Percentiles rank a stretch among this genome's conserved stretches.
Conservation (phyloP, 2,113 vertebrate species). For the Colius striatus region DNA sequence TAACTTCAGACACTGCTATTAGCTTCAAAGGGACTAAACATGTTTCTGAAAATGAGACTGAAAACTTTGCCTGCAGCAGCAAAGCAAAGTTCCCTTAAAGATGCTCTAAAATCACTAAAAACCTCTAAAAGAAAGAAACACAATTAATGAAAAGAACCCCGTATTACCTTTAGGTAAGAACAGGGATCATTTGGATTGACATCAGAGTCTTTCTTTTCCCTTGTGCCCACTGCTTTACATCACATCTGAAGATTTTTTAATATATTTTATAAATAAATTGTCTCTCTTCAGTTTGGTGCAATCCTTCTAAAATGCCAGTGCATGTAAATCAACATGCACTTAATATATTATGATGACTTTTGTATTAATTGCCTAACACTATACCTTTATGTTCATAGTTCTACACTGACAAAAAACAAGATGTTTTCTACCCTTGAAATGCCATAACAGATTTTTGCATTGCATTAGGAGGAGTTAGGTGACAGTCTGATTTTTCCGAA, state of each 20-base stretch:
- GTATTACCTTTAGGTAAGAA: neutral
- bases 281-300: neutral
- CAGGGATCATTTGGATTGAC: neutral
- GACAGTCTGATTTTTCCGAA: neutral
- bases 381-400: neutral
- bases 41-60: neutral
- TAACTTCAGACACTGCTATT: neutral
- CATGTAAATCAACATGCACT: neutral
- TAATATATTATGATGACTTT: neutral
- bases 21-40: neutral
- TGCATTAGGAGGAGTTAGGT: neutral
- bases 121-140: neutral
- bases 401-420: rapidly evolving
- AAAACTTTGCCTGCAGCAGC: neutral
- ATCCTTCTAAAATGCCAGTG: neutral
- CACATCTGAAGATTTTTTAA: neutral
- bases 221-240: neutral
- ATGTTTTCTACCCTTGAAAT: neutral
- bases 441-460: neutral
- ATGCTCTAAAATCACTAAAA: neutral
- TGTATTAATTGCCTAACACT: neutral
- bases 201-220: neutral
- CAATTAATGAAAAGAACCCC: neutral
- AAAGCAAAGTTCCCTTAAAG: neutral
- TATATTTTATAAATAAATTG: neutral